phyloP scores from a whole-genome alignment of 2,888 invertebrate genomes.

The Acronicta aceris region DNA sequence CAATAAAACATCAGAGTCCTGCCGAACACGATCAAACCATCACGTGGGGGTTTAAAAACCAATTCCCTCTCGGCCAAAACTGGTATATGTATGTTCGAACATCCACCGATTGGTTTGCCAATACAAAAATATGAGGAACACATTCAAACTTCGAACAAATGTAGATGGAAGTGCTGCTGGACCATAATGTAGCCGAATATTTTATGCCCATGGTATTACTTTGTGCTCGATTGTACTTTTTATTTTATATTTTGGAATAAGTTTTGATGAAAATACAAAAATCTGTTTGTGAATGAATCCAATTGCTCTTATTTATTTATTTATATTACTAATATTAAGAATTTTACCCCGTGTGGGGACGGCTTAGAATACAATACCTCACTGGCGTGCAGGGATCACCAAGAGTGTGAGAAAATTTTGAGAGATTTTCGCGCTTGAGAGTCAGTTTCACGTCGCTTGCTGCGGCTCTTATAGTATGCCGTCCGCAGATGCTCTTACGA shows the following conservation, averaged over 20 bases:
- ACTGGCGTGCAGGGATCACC: too few species aligned
- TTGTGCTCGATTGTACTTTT: constrained; percentile 58
- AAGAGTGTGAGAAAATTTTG: too few species aligned
- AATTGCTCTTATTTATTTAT: too few species aligned
- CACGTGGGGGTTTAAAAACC: constrained; percentile 12
- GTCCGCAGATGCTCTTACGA: too few species aligned
- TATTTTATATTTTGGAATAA: constrained; percentile 39
- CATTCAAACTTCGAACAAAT: constrained; percentile 25
- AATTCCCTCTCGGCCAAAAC: constrained; percentile 19
- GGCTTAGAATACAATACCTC: too few species aligned
- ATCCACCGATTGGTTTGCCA: constrained; percentile 23
- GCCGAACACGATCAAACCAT: constrained; percentile 9
- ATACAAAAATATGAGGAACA: constrained; percentile 29
- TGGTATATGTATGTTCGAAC: constrained; percentile 4
- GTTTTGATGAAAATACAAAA: not conserved
- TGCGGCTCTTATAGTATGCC: too few species aligned
- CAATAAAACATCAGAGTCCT: not conserved
- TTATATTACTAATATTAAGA: too few species aligned
- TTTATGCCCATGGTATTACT: constrained; percentile 46
- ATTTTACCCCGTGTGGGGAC: too few species aligned
- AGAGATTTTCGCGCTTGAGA: too few species aligned
- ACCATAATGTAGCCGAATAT: constrained; percentile 48
- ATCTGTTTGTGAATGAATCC: not conserved
- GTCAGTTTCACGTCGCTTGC: too few species aligned
- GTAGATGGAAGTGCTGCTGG: constrained; percentile 27